A percentile compares a stretch with the other conserved stretches of the same genome.
Conservation (phyloP, 2,113 vertebrate genomes). For the Fulica atra region DNA sequence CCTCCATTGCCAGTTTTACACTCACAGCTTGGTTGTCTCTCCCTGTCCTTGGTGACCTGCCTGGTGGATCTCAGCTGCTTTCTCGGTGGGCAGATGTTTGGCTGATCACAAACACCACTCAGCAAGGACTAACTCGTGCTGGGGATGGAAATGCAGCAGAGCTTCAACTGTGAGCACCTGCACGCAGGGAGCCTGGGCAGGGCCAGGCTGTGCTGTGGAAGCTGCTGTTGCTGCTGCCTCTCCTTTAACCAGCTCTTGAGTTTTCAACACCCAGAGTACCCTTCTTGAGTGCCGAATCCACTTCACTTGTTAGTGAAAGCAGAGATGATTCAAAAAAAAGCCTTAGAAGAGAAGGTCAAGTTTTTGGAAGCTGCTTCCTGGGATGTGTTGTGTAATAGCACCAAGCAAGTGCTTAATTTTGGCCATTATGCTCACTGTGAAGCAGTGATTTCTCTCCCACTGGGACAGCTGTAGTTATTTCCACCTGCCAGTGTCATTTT, state of each 20-base stretch:
- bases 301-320: slow-evolving; percentile 25
- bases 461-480: slow-evolving; percentile 64
- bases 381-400: slow-evolving; percentile 50
- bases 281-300: slow-evolving; percentile 37
- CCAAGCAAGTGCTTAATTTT: slow-evolving; percentile 47
- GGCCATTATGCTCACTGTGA: not conserved
- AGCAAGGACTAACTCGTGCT: fast-evolving
- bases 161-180: fast-evolving
- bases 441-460: slow-evolving; percentile 28
- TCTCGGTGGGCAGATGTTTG: not conserved
- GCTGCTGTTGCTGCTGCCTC: not conserved
- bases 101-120: not conserved
- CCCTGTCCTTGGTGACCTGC: not conserved
- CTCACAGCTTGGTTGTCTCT: not conserved
- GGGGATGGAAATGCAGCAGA: not conserved
- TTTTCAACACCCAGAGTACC: not conserved
- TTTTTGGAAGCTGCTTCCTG: slow-evolving; percentile 63
- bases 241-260: not conserved
- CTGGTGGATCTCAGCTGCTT: not conserved
- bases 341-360: slow-evolving; percentile 69
- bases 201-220: not conserved
- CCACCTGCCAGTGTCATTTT: slow-evolving; percentile 66
- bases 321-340: slow-evolving; percentile 53
- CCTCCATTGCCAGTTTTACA: too few species aligned
- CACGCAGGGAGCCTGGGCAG: not conserved